Base-by-base conservation (phyloP, 2,113 vertebrate genomes). In the Ophiodon elongatus region DNA sequence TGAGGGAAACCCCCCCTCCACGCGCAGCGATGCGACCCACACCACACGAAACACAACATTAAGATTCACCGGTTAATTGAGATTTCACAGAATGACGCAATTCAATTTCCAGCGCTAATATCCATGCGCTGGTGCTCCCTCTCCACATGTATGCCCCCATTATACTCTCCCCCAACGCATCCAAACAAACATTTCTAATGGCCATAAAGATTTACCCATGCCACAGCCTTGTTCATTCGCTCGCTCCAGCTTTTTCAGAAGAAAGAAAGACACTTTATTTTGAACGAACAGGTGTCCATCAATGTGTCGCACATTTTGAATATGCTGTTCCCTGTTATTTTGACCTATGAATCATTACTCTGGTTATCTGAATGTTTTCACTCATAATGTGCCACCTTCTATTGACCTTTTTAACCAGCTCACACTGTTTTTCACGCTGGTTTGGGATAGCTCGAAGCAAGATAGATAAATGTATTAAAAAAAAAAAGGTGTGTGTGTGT, bases 331-430 rank as follows among this genome's bases (percentile, higher is more conserved):
- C 63, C 68, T 76, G 76, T 59, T 69, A 33, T 65, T 76, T 15
- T 77, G 69, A 73, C 81, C 73, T 84, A 75, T 89, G 86, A 87
- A 47, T 90, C 82, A 83, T 66, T 52, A 73, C 35, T 73, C 79
- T 81, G 54, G 23, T 72, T 82, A 73, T 84, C 17, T 52, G 65
- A 80, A 71, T 17, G n/a, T 62, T 81, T 80, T 73, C 25, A 39
- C 70, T 47, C 60, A n/a, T 23, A 23, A 37, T 43, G 35, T 69
- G 60, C 27, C 43, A 37, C 62, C 39, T 52, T 64, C 64, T 57
- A 8, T 13, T 79, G 65, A 73, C 72, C 43, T 84, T 83, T 29
- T 65, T 50, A 35, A 65, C 6, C 3, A 33, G 2, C 35, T 25
- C 56, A 59, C n/a, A 35, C 10, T 73, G 29, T 45, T 50, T 45